Evolutionary conservation across 2,113 vertebrate species (phyloP).

Genomic region (Columba livia): DNA sequence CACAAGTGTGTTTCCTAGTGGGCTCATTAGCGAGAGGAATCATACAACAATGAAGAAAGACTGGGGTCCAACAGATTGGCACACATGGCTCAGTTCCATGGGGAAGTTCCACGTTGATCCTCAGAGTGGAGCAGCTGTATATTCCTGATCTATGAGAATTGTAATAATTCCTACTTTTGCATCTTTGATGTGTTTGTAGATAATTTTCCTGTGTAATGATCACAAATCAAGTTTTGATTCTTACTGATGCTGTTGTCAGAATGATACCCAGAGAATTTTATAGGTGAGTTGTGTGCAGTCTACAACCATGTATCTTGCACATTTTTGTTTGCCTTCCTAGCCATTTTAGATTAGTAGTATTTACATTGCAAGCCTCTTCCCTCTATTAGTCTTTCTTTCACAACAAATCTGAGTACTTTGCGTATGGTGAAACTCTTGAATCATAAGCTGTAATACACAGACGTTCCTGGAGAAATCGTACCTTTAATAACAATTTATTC

Average conservation of each 20-base stretch:
- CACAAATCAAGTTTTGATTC: background rate
- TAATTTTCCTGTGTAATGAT: background rate
- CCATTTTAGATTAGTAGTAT: background rate
- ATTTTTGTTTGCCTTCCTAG: background rate
- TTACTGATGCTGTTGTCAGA: background rate
- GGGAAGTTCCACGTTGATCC: background rate
- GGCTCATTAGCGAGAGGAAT: background rate
- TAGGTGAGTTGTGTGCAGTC: background rate
- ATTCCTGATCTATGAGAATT: background rate
- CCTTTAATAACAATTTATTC: background rate
- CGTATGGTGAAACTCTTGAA: background rate
- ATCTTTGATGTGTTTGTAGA: background rate
- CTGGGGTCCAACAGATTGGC: background rate
- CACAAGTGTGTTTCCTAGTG: rapidly evolving
- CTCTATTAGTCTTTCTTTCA: background rate
- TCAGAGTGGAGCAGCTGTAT: background rate
- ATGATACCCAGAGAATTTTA: background rate
- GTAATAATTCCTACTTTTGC: background rate
- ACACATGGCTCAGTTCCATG: background rate
- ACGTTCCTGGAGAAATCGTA: background rate
- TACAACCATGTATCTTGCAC: background rate
- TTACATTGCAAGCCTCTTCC: background rate
- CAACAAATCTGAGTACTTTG: background rate
- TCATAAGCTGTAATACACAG: background rate
- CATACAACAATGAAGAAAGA: background rate